Base-by-base conservation (phyloP, 2,888 invertebrate species). In the Sminthurinus aureus region DNA sequence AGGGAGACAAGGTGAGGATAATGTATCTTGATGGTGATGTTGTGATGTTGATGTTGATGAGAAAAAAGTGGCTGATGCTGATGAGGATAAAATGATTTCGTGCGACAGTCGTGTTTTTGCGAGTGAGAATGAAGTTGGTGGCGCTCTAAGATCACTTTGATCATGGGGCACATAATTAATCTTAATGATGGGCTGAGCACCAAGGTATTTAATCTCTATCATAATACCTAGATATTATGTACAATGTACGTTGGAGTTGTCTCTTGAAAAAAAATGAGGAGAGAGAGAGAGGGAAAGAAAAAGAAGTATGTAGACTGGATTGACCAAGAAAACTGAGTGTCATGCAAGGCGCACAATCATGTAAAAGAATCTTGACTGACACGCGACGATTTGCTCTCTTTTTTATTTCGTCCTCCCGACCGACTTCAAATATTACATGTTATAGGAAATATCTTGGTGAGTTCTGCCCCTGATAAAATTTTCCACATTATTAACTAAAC, bases 301-400 rank as follows among this genome's bases (percentile, higher is more conserved):
- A 20, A 69, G 73, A 74, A 38, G 38, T 38, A 1, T 38, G 22
- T 12, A 71, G 50, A 75, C 11, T 18, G 15, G 64, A 77, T 12
- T 6, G 64, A 8, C n/a, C 9, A 64, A 58, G 64, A 58, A 58
- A 64, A 22, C 77, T n/a, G n/a, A 58, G 18, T 38, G 6, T 38
- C 77, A 77, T 77, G 76, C 76, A 51, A 76, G 18, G 50, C 58
- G 52, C 20, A 58, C 58, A 58, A 77, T 52, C 77, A 52, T 20
- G 58, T 64, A 58, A 52, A 24, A 64, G 51, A 77, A 77, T 77
- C 77, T 64, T 58, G 22, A 77, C 76, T 76, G 76, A 76, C 77
- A 77, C 77, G 77, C 77, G 77, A 77, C 77, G 58, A 77, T 77
- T 69, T 69, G 67, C 67, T 69, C 20, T 76, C 76, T 76, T n/a